Conservation (phyloP, 30 jellyfish, hydroid and myxozoan genomes). For the Aurelia sp. region DNA sequence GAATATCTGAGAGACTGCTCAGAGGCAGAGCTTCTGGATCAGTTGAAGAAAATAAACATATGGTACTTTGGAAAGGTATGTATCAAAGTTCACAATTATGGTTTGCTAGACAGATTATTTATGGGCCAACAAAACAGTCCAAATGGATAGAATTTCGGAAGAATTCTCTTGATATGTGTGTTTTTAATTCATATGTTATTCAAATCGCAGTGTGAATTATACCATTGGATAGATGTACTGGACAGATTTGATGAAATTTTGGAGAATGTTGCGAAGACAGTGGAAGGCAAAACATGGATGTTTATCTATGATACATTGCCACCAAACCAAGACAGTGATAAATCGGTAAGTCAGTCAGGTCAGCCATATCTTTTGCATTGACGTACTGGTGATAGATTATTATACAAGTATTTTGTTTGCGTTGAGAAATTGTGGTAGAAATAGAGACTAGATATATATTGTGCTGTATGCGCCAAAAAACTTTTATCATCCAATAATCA, state of each 20-base stretch:
- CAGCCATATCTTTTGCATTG: background rate
- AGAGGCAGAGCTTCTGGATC: constrained; percentile 72
- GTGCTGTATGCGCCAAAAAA: too few relatives aligned
- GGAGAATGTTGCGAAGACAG: constrained; percentile 82
- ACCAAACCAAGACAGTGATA: constrained; percentile 27
- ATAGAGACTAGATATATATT: too few relatives aligned
- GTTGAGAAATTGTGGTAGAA: too few relatives aligned
- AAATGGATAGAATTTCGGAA: too few relatives aligned
- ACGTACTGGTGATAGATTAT: background rate
- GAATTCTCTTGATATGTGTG: too few relatives aligned
- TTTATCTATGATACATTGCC: constrained; percentile 76
- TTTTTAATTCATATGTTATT: too few relatives aligned
- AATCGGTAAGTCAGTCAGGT: constrained; percentile 30
- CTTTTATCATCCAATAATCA: too few relatives aligned
- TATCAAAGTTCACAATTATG: background rate
- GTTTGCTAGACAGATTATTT: too few relatives aligned
- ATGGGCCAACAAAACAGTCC: too few relatives aligned
- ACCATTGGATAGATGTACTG: constrained; percentile 97
- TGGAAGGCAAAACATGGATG: constrained; percentile 88
- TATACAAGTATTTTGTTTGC: too few relatives aligned
- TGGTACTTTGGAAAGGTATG: constrained; percentile 98
- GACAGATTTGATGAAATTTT: constrained; percentile 93
- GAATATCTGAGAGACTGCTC: constrained; percentile 76
- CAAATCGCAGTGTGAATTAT: constrained; percentile 85
- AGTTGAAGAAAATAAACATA: constrained; percentile 80